These are phyloP conservation scores for Tenthredo livida DNA, from an alignment of 2,888 invertebrate genomes.

Conservation along the genomic window DNA sequence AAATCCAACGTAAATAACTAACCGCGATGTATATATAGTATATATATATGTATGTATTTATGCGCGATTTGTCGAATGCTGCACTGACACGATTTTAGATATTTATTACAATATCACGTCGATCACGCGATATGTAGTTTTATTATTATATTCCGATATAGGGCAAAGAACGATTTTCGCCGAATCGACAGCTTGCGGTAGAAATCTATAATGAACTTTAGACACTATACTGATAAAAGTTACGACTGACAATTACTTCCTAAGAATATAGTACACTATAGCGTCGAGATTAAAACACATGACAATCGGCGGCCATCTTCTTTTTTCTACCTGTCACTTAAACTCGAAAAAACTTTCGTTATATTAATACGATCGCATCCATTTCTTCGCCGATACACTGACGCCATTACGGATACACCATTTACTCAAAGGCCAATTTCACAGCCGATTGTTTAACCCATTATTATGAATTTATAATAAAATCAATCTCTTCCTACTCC, in stretches of 20 bases:
- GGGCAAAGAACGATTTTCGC: neutral
- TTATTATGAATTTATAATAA: neutral
- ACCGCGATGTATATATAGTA: neutral
- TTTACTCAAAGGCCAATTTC: neutral
- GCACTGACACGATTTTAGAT: neutral
- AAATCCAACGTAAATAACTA: slow-evolving; percentile 21
- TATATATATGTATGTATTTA: no score
- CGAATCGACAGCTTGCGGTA: neutral
- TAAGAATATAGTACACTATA: neutral
- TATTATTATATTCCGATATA: neutral
- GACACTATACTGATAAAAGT: neutral
- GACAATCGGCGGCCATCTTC: slow-evolving; percentile 51
- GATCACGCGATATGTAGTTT: neutral
- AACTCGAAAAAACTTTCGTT: neutral
- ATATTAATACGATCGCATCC: neutral
- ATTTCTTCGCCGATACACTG: neutral
- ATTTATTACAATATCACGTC: neutral
- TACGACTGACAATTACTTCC: slow-evolving; percentile 18
- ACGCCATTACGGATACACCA: neutral
- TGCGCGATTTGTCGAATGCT: neutral
- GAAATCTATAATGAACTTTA: neutral
- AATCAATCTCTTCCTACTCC: slow-evolving; percentile 4
- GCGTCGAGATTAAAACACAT: slow-evolving; percentile 44
- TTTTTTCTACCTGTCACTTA: slow-evolving; percentile 43
- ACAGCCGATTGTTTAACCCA: slow-evolving; percentile 31